Evolutionary conservation across 2,797 vertebrate species (phyloP), one percentile per base, ranked within the genome.

Genomic region (Lacerta bilineata): DNA sequence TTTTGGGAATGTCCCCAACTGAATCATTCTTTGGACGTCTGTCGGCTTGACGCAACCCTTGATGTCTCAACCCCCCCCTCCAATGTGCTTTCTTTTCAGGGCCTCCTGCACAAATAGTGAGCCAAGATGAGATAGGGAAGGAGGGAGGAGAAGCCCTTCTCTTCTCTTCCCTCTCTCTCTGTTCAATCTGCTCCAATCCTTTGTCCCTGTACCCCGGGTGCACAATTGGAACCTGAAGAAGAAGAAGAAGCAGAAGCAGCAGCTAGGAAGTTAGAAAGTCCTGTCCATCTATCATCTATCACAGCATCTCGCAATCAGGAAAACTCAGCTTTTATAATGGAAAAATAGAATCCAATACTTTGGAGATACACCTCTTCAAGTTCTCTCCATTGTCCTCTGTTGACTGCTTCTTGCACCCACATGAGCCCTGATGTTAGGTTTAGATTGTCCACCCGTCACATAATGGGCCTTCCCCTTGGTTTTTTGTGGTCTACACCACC

Each of bases 61-160:
- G 86, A 68, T 33, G 0, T 61, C 69, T 69, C 10, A 43, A 43
- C 3, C 18, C 25, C 3, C 27, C n/a, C 33, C 2, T 33, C 33
- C 33, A 33, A 23, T 41, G 25, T n/a, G 18, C 1, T 80, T 86
- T 76, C 85, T 90, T 17, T 8, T 71, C 8, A 8, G 36, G 89
- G 91, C 82, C 91, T 77, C 77, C 46, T 29, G 76, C 87, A 11
- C 91, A 95, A 94, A 94, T 91, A 92, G 93, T 59, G 88, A 91
- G 90, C 86, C 78, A 4, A 0, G 80, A 89, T 13, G 68, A 76
- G 83, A 6, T 7, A 90, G 85, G 15, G 43, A 4, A 36, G 15
- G 7, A 15, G 20, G 68, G 50, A 82, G 61, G 5, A 69, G 72
- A 27, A 77, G 29, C 13, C 50, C 15, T 4, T 29, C 29, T 72